Evolutionary conservation across 2,113 vertebrate genomes (phyloP), one percentile per base, ranked within the genome.

Genomic region (Budorcas taxicolor): DNA sequence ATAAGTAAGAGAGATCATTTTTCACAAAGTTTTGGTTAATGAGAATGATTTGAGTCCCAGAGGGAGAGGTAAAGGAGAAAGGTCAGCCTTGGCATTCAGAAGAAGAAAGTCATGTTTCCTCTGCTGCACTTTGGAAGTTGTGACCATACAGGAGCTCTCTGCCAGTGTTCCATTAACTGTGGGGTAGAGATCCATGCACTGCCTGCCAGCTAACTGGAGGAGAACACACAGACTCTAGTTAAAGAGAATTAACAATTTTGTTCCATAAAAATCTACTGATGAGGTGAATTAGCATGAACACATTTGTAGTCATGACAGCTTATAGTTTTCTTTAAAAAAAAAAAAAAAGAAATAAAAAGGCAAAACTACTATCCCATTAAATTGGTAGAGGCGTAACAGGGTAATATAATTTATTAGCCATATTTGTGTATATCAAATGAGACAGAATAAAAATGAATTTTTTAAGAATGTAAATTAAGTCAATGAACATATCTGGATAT

Each of bases 1-100:
- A 98, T 98, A 82, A 97, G 97, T 96, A 96, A 94, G 94, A 98
- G 95, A 98, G 97, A 98, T 97, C 90, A 98, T 98, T 98, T 98
- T 98, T 98, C 93, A 98, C 96, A 83, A 98, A 98, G 98, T 98
- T 99, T 98, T 98, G 97, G 98, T 97, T 98, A 97, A 98, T 97
- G 90, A 98, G 97, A 98, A 98, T 95, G 98, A 96, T 92, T 98
- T 97, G 97, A 97, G 97, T 98, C 97, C 91, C 97, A 98, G 89
- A 91, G 90, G 97, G 85, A 97, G 58, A 96, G 95, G 94, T 96
- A 95, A 98, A 90, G 62, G 98, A 87, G 80, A 82, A 4, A 98
- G 97, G 96, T 98, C 98, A 98, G 97, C 95, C 97, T 98, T 97
- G 97, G 94, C 97, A 88, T 96, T 97, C 97, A 97, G 83, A 92